Evolutionary conservation across 2,797 vertebrate genomes (phyloP), one percentile per base, ranked within the genome.

Genomic region (Telmatherina bonti): DNA sequence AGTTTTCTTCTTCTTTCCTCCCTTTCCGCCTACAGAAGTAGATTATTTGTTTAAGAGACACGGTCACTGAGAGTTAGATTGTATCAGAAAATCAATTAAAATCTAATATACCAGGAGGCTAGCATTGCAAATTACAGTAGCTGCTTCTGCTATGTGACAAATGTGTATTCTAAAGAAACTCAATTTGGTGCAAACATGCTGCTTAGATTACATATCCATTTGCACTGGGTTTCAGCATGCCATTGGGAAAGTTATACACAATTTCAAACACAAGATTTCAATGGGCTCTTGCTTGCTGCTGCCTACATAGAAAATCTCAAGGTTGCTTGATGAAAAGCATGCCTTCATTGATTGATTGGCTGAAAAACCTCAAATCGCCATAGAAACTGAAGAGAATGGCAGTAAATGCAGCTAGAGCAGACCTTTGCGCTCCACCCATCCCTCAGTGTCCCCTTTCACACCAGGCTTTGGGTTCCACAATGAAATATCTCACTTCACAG

Each of bases 1-100:
- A 70, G 83, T 96, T 94, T 99, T 99, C 95, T 99, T 99, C 94
- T 98, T 99, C 92, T 99, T 99, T n/a, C 97, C 97, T 89, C 97
- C 96, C 93, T 99, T 99, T 13, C 97, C 97, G 94, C 97, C 98
- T 99, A 87, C 59, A 92, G 63, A 68, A 56, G 59, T 33, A 82
- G 24, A 49, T 13, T 9, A 63, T 61, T 38, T 5, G 60, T 83
- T 79, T 67, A 67, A 72, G 51, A 67, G n/a, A 79, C 20, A 24
- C 33, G 62, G 38, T 54, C 55, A 27, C 1, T 62, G 41, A 55
- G 79, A 75, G 79, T 74, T 22, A 47, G 63, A 83, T 59, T 82
- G 66, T 60, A 61, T 75, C 66, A 62, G 30, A 82, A 79, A 79
- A 81, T 66, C 62, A 60, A 86, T 82, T 78, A 78, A 77, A 82